A percentile compares a stretch with the other conserved stretches of the same genome.
Conservation (phyloP, 1,140 invertebrate genomes). For the Drosophila pachea region DNA sequence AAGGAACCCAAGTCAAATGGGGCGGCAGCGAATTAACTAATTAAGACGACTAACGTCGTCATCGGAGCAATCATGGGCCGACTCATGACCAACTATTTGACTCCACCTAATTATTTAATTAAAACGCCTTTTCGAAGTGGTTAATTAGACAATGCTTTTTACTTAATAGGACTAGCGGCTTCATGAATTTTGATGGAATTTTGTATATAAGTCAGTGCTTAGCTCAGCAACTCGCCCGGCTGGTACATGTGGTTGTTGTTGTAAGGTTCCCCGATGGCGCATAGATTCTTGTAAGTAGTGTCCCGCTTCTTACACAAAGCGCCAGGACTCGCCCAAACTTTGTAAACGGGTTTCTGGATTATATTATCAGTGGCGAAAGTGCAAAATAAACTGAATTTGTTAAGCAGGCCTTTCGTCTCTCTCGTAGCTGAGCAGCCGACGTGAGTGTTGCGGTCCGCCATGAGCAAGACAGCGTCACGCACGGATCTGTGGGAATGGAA, state of each 20-base stretch:
- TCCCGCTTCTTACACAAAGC: constrained; percentile 25
- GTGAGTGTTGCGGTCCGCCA: constrained; percentile 46
- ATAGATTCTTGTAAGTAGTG: constrained; percentile 27
- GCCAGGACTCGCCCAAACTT: background rate
- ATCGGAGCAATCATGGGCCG: too few species aligned
- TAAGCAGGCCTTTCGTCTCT: background rate
- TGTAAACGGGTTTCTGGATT: constrained; percentile 25
- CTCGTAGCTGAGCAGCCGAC: constrained; percentile 37
- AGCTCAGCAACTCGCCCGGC: background rate
- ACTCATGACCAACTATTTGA: too few species aligned
- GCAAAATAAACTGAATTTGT: constrained; percentile 24
- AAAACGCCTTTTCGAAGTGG: too few species aligned
- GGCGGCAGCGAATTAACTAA: too few species aligned
- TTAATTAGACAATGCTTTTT: background rate
- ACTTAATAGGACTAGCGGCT: background rate
- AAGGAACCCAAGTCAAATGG: too few species aligned
- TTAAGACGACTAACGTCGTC: too few species aligned
- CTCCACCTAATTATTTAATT: too few species aligned
- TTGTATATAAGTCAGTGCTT: background rate
- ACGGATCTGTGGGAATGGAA: constrained; percentile 4
- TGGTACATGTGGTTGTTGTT: constrained; percentile 10
- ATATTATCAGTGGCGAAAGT: constrained; percentile 40
- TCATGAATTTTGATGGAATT: too few species aligned
- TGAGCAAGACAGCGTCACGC: constrained; percentile 16
- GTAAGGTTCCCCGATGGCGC: constrained; percentile 28